Base-by-base conservation (phyloP, 2,888 invertebrate species). In the Drosophila neonasuta region DNA sequence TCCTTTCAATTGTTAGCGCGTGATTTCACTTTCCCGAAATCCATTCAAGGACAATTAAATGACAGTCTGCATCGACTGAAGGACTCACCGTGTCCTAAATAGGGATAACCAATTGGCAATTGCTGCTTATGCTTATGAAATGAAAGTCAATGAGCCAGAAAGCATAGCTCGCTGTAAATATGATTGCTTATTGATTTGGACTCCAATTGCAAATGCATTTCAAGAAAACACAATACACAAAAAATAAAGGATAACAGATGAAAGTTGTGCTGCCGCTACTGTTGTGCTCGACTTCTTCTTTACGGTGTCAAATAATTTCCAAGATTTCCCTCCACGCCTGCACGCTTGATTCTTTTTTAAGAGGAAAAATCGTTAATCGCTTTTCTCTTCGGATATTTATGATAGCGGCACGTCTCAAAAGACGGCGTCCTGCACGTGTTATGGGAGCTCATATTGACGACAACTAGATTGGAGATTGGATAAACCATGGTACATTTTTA, bases 1-100 rank as follows among this genome's bases (percentile, higher is more conserved):
- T 89, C 88, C 88, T 85, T 89, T 82, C 70, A 77, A 79, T 86
- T 86, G 78, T 88, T 88, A 88, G 88, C 88, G 78, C 82, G 87
- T 87, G 88, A 87, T 88, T 84, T 84, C 85, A 66, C 73, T 80
- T 84, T 88, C 81, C 79, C 63, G 80, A 61, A 60, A 6, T 44
- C 17, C 54, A 67, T 80, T 79, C 74, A 75, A 80, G 79, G 77
- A 86, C 86, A 89, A 89, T 89, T 88, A 89, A 82, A 88, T 79
- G 79, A 67, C 75, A 48, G 36, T 20, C 41, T 20, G 30, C 10
- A 15, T n/a, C 44, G 20, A 45, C 36, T 62, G 58, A 56, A 65
- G 69, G 73, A 72, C 67, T 36, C 66, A 20, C 46, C n/a, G 39
- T 30, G 49, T 65, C 50, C 79, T 58, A 69, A 78, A 68, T 66